Base-by-base conservation (phyloP, 2,113 vertebrate genomes). In the Esox niger region DNA sequence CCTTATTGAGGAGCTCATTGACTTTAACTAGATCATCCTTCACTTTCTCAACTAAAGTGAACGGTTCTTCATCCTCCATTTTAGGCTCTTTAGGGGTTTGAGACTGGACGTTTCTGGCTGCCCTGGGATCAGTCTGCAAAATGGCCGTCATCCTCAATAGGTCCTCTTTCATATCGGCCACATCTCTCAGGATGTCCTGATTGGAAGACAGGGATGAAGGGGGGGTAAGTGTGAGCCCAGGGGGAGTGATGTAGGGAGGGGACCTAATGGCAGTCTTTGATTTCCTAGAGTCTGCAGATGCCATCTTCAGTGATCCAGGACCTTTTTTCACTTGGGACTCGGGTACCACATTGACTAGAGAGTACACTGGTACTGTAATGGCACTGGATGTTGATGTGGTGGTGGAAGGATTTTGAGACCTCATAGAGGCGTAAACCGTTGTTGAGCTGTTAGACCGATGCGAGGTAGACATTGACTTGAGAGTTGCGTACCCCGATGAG, bases 21-120 rank as follows among this genome's bases (percentile, higher is more conserved):
- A 99, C 98, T 92, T 98, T 99, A 49, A 97, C 96, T 77, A 99
- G 91, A 90, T 99, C 97, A 82, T 99, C 94, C 88, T 98, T 99
- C 0, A 99, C 98, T 88, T 96, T 99, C 87, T 99, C 95, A 64
- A 99, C 95, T 72, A 99, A 92, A 82, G 91, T 94, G 85, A 93
- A 96, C 62, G 98, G 93, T 70, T 99, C 98, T 82, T 98, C 96
- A 17, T 98, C 97, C 64, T 98, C 96, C 63, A 98, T 90, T 87
- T 93, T 95, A 75, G 89, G 82, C 81, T 97, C 95, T 86, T 93
- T 98, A 20, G 93, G 90, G 76, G 93, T 90, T 15, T 91, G 91
- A 3, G 94, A 90, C 59, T 94, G 93, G 78, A 95, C 96, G 0
- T 91, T 90, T 86, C 97, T 98, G 64, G 94, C 93, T 20, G 93